Conservation (phyloP, 2,113 vertebrate species). For the Tachysurus fulvidraco region DNA sequence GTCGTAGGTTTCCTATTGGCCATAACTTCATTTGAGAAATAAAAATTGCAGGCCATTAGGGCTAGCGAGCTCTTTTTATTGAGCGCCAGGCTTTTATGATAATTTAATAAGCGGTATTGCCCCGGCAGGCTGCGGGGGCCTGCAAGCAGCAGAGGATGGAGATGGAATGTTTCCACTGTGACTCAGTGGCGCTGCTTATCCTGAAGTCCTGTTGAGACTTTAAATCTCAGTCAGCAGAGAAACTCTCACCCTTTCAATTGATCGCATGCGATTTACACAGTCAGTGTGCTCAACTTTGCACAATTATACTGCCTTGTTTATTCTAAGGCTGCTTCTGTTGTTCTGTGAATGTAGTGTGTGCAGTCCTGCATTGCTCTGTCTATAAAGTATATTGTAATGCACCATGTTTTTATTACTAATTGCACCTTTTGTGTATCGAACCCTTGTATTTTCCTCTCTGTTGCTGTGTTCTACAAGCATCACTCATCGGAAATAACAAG, state of each 20-base stretch:
- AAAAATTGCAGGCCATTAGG: conserved; percentile 76
- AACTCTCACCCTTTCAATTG: conserved; percentile 18
- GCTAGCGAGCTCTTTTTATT: conserved; percentile 68
- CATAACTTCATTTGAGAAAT: conserved; percentile 77
- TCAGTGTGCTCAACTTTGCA: neutral
- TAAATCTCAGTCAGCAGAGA: conserved; percentile 33
- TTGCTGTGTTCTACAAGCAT: conserved; percentile 21
- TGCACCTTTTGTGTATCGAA: neutral
- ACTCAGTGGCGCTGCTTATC: conserved; percentile 59
- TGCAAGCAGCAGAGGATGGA: conserved; percentile 54
- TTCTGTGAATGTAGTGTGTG: neutral
- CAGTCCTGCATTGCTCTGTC: neutral
- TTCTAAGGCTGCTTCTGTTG: neutral
- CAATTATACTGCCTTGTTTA: neutral
- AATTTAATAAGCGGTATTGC: conserved; percentile 72
- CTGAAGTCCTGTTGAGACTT: conserved; percentile 34
- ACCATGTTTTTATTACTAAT: neutral
- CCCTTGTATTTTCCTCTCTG: neutral
- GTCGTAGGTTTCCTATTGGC: conserved; percentile 65
- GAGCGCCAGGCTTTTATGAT: conserved; percentile 71
- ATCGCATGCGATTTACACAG: conserved; percentile 5
- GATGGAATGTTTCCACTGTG: conserved; percentile 57
- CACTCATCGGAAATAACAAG: conserved; percentile 47
- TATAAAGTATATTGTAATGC: neutral
- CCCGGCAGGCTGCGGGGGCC: conserved; percentile 58